phyloP scores from a whole-genome alignment of 2,797 vertebrate species.

The Diplodus puntazzo region DNA sequence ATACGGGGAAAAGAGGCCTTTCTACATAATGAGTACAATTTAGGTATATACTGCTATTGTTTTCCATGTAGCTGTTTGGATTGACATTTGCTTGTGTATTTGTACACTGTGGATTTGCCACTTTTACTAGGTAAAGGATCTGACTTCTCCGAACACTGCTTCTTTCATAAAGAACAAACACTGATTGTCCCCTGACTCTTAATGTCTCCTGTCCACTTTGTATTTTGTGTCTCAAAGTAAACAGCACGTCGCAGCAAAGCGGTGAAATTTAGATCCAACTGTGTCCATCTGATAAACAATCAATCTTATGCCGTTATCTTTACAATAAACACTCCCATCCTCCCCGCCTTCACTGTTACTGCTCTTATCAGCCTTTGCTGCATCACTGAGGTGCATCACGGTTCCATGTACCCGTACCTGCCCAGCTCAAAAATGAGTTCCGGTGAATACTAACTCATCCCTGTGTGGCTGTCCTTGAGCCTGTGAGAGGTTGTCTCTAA shows the following conservation, averaged over 20 bases:
- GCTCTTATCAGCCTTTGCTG: conserved; percentile 36
- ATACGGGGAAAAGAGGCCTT: no score
- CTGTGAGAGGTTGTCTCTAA: conserved; percentile 57
- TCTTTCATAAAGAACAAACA: background rate
- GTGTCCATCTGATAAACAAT: conserved; percentile 36
- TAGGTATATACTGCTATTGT: background rate
- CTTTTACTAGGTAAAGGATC: background rate
- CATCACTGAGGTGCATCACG: conserved; percentile 16
- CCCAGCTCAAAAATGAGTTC: conserved; percentile 34
- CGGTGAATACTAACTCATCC: conserved; percentile 42
- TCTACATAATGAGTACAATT: no score
- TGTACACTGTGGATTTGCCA: no score
- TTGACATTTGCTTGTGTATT: background rate
- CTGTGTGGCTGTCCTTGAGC: conserved; percentile 59
- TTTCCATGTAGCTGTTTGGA: background rate
- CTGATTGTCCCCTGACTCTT: background rate
- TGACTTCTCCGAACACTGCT: background rate
- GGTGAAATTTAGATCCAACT: conserved; percentile 7
- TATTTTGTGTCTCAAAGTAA: conserved; percentile 1
- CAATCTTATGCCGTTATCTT: conserved; percentile 21
- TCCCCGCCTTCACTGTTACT: background rate
- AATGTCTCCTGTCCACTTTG: background rate
- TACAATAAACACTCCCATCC: conserved; percentile 28
- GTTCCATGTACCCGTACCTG: conserved; percentile 20
- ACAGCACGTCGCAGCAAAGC: background rate